Percentiles rank a stretch among this genome's conserved stretches.
Conservation (phyloP, 2,888 invertebrate species). For the Hipparchia semele region DNA sequence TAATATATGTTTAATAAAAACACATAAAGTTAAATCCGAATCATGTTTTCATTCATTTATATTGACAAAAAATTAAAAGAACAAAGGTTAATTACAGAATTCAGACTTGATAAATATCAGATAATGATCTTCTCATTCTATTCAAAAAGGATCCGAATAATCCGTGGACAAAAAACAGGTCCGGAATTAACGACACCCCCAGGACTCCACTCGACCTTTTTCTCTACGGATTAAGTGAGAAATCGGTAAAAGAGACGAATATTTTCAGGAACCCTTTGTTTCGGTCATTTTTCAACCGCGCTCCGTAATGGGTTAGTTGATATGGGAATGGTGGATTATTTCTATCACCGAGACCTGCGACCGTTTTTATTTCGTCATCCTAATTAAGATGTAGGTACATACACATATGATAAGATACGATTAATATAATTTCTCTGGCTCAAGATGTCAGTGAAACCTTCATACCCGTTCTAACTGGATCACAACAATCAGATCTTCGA, state of each 20-base stretch:
- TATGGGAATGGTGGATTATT: not conserved
- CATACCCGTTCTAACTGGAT: no score
- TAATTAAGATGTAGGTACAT: no score
- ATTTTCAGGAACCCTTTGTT: not conserved
- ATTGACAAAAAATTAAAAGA: not conserved
- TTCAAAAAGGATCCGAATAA: not conserved
- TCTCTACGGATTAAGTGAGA: constrained; percentile 22
- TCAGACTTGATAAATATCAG: not conserved
- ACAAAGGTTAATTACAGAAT: not conserved
- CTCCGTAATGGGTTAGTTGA: constrained; percentile 2
- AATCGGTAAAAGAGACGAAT: constrained; percentile 4
- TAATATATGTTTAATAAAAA: no score
- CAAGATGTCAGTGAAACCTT: no score
- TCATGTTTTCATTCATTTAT: not conserved
- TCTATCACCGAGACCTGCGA: not conserved
- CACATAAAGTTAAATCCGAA: no score
- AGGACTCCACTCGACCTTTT: constrained; percentile 22
- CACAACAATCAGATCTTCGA: no score
- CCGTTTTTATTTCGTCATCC: no score
- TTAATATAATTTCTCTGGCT: no score
- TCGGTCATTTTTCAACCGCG: constrained; percentile 12
- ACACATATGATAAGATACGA: no score
- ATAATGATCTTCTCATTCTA: not conserved
- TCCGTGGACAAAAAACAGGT: constrained; percentile 4
- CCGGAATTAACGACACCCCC: constrained; percentile 26